Percentiles rank a stretch among this genome's conserved stretches.
Evolutionary conservation across 1,140 invertebrate genomes (phyloP).

Genomic region (Tachypleus tridentatus): DNA sequence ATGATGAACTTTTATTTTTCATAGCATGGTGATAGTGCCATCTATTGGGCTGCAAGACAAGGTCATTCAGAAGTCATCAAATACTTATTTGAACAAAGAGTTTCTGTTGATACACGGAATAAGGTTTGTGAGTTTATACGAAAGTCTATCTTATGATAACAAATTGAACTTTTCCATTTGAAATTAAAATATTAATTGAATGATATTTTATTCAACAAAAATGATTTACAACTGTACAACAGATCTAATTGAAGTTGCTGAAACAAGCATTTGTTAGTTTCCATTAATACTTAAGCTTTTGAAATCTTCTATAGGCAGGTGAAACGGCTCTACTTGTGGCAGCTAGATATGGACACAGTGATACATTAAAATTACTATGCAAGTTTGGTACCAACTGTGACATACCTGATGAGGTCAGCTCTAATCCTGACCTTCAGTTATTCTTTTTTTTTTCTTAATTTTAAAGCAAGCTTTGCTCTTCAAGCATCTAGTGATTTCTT

Average conservation of each 20-base stretch:
- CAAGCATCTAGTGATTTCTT: neutral
- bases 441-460: conserved; percentile 6
- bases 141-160: no score
- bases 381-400: conserved; percentile 36
- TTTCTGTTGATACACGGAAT: conserved; percentile 40
- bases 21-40: conserved; percentile 43
- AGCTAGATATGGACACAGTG: conserved; percentile 41
- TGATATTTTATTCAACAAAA: no score
- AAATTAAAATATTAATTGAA: no score
- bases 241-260: no score
- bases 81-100: conserved; percentile 39
- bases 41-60: conserved; percentile 49
- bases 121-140: conserved; percentile 32
- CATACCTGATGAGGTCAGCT: conserved; percentile 39
- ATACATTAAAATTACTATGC: conserved; percentile 37
- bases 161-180: no score
- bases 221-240: no score
- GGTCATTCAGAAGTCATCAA: conserved; percentile 41
- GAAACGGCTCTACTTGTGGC: conserved; percentile 46
- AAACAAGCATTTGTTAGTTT: no score
- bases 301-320: conserved; percentile 31
- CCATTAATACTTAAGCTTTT: no score
- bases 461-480: neutral
- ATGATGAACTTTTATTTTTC: conserved; percentile 11
- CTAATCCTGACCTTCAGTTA: conserved; percentile 15